Evolutionary conservation across 1,140 invertebrate genomes (phyloP), one percentile per base, ranked within the genome.

Genomic region (Drosophila navojoa): DNA sequence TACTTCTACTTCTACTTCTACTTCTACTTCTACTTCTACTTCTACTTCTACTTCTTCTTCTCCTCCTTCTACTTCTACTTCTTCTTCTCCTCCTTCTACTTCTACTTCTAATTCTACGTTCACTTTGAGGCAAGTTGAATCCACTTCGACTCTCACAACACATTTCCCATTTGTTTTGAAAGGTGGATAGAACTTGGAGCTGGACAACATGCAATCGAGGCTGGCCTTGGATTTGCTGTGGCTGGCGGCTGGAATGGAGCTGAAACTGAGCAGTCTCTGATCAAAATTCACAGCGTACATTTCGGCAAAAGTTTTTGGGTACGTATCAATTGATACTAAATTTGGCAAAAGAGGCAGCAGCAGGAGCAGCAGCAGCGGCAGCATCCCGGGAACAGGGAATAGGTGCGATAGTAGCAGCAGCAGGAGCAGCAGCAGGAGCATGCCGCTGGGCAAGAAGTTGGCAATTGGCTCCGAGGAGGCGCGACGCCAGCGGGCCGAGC

Each of bases 401-500:
- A 29, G 19, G 19, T 2, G 19, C 19, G n/a, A 3, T 27, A 29
- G 29, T n/a, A 58, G 53, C 19, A n/a, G 6, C 13, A 27, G 13
- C 11, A 5, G 15, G 15, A n/a, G 10, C 11, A 38, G 35, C 35
- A 38, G 10, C 9, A 25, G 54, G 29, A 58, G n/a, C 6, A 27
- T 75, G 72, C 68, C 68, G 68, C 38, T 60, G 52, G 45, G 58
- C 38, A 66, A 45, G 19, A 59, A 63, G 5, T 4, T 58, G 74
- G 47, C 38, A 19, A 59, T 54, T 16, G 32, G 32, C 11, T 44
- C 29, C 6, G 32, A 85, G 32, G 38, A 61, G 42, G 54, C 38
- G 29, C 78, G 81, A 3, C 82, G 81, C 9, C 57, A 72, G 4
- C 82, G 82, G 3, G 81, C 68, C 15, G 49, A 81, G 27, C 19